phyloP scores from a whole-genome alignment of 1,140 invertebrate species.

The Asbolus verrucosus region DNA sequence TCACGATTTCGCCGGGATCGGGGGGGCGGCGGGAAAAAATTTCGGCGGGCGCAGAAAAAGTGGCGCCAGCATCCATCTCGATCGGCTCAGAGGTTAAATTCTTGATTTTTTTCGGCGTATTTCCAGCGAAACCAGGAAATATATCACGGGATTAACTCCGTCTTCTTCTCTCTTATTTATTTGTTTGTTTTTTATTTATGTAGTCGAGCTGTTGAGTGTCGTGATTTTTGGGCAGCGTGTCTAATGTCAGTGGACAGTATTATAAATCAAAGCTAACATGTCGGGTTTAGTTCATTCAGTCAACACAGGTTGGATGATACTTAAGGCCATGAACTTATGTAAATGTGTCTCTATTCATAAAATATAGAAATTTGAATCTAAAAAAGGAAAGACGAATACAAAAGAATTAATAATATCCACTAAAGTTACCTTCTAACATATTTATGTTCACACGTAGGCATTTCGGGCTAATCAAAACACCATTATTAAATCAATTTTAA shows the following conservation, averaged over 20 bases:
- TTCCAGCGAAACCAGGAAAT: no score
- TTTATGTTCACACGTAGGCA: conserved; percentile 37
- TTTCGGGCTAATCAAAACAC: conserved; percentile 21
- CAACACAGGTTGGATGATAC: conserved; percentile 8
- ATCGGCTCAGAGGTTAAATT: no score
- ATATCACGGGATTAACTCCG: no score
- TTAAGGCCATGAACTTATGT: conserved; percentile 53
- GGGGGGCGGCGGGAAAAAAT: no score
- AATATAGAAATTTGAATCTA: conserved; percentile 53
- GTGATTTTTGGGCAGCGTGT: conserved; percentile 6
- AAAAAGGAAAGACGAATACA: conserved; percentile 51
- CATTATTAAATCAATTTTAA: conserved; percentile 13
- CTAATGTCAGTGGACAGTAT: background rate
- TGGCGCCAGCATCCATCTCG: conserved; percentile 13
- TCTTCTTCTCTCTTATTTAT: no score
- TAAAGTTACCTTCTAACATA: conserved; percentile 13
- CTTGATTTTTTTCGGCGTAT: no score
- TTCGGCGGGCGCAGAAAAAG: no score
- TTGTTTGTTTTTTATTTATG: no score
- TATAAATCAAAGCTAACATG: conserved; percentile 3
- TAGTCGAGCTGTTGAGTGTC: background rate
- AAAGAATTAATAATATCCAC: conserved; percentile 49
- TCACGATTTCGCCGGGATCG: background rate
- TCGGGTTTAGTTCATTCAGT: conserved; percentile 4
- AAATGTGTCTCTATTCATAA: conserved; percentile 50